Evolutionary conservation across 1,140 invertebrate genomes (phyloP).

Genomic region (Aphis gossypii): DNA sequence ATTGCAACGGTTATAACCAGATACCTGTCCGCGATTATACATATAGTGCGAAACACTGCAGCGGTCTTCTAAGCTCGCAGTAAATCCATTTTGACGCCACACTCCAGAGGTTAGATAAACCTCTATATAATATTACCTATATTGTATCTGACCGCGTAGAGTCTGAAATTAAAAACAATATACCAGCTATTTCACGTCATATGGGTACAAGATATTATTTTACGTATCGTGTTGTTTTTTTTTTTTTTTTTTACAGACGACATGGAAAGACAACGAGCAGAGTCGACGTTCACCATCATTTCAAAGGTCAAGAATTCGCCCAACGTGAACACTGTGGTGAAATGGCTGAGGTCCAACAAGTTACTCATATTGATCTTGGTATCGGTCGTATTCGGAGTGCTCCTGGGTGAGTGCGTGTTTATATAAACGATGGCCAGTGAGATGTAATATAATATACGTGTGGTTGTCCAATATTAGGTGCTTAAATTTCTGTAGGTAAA

Average conservation of each 20-base stretch:
- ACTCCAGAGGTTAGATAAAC: background rate
- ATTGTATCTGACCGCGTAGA: background rate
- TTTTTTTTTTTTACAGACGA: background rate
- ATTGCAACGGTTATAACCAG: background rate
- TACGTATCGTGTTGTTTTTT: background rate
- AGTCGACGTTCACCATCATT: conserved; percentile 47
- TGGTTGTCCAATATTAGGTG: background rate
- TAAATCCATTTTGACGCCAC: background rate
- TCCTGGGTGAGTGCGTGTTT: conserved; percentile 8
- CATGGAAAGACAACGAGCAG: conserved; percentile 32
- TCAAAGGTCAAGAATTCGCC: conserved; percentile 42
- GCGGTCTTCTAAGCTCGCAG: background rate
- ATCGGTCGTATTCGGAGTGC: conserved; percentile 19
- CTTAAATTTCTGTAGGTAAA: too few relatives aligned
- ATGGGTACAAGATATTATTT: background rate
- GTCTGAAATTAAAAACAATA: background rate
- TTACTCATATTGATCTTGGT: conserved; percentile 15
- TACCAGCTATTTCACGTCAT: background rate
- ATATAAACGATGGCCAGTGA: background rate
- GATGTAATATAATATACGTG: background rate
- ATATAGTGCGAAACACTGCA: background rate
- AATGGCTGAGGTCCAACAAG: conserved; percentile 38
- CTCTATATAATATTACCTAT: background rate
- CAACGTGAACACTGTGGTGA: background rate
- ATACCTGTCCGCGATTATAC: background rate